Percentiles rank a stretch among this genome's conserved stretches.
Conservation (phyloP, 35 echinoderm and acorn worm species). For the Chiridota heheva region DNA sequence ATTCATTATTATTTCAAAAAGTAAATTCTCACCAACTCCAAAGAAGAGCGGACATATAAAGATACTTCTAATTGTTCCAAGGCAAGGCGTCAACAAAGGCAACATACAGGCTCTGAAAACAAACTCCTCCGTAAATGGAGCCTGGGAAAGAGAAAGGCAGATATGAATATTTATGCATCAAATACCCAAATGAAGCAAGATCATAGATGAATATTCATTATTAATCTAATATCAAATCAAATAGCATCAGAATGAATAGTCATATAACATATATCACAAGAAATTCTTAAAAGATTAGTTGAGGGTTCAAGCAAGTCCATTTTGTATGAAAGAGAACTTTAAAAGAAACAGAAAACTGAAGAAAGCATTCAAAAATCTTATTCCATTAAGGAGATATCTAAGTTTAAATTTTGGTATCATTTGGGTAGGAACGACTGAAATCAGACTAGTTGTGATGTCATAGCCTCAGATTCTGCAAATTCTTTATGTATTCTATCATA, state of each 20-base stretch:
- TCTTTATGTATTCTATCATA: no score
- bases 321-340: no score
- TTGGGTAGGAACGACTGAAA: no score
- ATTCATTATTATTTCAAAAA: no score
- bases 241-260: not conserved
- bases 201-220: not conserved
- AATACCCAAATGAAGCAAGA: not conserved
- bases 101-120: constrained; percentile 99
- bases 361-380: no score
- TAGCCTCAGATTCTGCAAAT: no score
- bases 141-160: constrained; percentile 48
- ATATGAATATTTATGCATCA: not conserved
- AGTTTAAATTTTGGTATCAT: no score
- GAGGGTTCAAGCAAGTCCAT: no score
- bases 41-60: constrained; percentile 97
- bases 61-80: constrained; percentile 71
- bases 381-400: no score
- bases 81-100: constrained; percentile 87
- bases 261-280: not conserved
- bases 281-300: not conserved
- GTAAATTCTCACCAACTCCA: constrained; percentile 98
- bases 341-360: no score
- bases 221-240: not conserved
- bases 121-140: constrained; percentile 96
- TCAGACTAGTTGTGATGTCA: no score